Evolutionary conservation across 2,797 vertebrate genomes (phyloP), one percentile per base, ranked within the genome.

Genomic region (Columba guinea): DNA sequence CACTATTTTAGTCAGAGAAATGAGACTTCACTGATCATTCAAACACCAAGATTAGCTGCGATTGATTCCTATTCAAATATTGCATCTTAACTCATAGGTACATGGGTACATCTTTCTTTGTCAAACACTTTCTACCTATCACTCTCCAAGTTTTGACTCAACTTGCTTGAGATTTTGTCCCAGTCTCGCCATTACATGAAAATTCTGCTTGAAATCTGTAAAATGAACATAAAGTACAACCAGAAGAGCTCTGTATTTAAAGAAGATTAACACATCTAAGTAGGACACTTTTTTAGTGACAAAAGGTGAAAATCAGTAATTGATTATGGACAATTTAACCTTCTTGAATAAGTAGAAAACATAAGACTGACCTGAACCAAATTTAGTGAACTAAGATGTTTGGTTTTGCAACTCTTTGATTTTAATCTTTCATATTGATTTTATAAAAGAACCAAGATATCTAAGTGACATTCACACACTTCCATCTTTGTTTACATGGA

Each of bases 61-160:
- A 96, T n/a, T 69, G 51, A 89, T 69, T 85, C 55, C 53, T 76
- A 63, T 80, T 95, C 77, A 90, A 86, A 76, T 24, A 44, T 4
- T 52, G 7, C 15, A 84, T 78, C 39, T 76, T 55, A 75, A 49
- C 28, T 84, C 59, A 37, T 3, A 71, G n/a, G 4, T 84, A 51
- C 11, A n/a, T 0, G 1, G 26, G 6, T 34, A 35, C 22, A 34
- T 55, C 27, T 69, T 75, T 24, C 71, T 82, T 63, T 51, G 20
- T 49, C 44, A 46, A 65, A 55, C 68, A 65, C 13, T 95, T 97
- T 65, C 59, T 70, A 60, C 53, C 62, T 88, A 69, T 82, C 28
- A 48, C 62, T 85, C 71, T 68, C 22, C 9, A 49, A 64, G 1
- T 37, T 62, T 65, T 53, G 8, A 65, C 51, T 21, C 37, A 81